A percentile compares a stretch with the other conserved stretches of the same genome.
Evolutionary conservation across 2,113 vertebrate genomes (phyloP).

Genomic region (Progne subis): DNA sequence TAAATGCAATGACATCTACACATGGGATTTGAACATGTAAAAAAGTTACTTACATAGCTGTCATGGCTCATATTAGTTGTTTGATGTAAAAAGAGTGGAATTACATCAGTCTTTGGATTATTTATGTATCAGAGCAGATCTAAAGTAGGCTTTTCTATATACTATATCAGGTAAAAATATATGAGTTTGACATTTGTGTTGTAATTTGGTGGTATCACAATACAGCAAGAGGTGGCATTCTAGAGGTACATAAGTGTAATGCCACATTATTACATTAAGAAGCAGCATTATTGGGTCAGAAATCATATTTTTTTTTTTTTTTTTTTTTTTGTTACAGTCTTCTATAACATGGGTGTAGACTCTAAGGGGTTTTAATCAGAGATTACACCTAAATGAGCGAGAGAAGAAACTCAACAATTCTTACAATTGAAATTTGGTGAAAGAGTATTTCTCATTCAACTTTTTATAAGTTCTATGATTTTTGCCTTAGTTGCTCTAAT

Average conservation of each 20-base stretch:
- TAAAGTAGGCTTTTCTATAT: background rate
- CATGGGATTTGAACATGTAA: background rate
- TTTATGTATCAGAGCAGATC: background rate
- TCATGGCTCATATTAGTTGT: background rate
- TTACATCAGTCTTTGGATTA: background rate
- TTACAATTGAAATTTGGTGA: background rate
- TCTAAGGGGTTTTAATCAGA: background rate
- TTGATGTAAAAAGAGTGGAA: background rate
- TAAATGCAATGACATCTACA: background rate
- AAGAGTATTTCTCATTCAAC: background rate
- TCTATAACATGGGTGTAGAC: fast-evolving
- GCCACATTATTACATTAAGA: background rate
- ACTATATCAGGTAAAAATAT: background rate
- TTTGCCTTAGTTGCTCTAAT: background rate
- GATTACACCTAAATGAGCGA: background rate
- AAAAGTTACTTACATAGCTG: background rate
- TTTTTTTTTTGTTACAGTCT: background rate
- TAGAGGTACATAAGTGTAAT: background rate
- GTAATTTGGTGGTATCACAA: background rate
- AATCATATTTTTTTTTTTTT: background rate
- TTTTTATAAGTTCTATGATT: background rate
- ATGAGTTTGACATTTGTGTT: background rate
- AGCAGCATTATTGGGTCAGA: background rate
- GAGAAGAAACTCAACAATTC: background rate
- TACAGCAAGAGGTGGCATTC: background rate